phyloP scores from a whole-genome alignment of 1,140 invertebrate genomes.

The Goniozus legneri region DNA sequence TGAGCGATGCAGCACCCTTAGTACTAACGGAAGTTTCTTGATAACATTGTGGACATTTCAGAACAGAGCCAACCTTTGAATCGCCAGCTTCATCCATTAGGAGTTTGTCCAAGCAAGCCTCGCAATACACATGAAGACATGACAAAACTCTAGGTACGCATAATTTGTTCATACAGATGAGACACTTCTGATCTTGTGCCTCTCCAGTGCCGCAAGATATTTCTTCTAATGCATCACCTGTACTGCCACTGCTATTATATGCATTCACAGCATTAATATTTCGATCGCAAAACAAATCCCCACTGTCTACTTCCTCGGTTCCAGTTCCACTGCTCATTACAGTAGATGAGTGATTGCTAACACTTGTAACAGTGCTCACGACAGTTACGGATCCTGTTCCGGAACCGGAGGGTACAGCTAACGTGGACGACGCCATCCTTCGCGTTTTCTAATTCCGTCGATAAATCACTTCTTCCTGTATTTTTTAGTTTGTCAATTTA shows the following conservation, averaged over 20 bases:
- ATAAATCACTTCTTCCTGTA: slow-evolving; percentile 1
- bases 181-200: slow-evolving; percentile 36
- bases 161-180: slow-evolving; percentile 65
- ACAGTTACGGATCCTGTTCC: slow-evolving; percentile 21
- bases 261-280: slow-evolving; percentile 8
- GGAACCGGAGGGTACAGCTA: slow-evolving; percentile 29
- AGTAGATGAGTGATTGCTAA: no score
- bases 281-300: slow-evolving; percentile 21
- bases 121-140: slow-evolving; percentile 92
- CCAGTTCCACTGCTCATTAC: slow-evolving; percentile 8
- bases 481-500: background rate
- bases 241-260: slow-evolving; percentile 17
- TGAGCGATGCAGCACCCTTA: slow-evolving; percentile 71
- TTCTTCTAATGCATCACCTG: slow-evolving; percentile 37
- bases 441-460: background rate
- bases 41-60: slow-evolving; percentile 76
- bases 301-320: slow-evolving; percentile 23
- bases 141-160: slow-evolving; percentile 79
- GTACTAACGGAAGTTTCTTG: slow-evolving; percentile 74
- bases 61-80: slow-evolving; percentile 54
- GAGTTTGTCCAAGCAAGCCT: slow-evolving; percentile 79
- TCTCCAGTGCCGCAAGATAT: slow-evolving; percentile 26
- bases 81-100: slow-evolving; percentile 68
- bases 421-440: slow-evolving; percentile 29
- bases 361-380: no score